These are phyloP conservation scores for Chaetodon auriga DNA, from an alignment of 2,113 vertebrate genomes.

Conservation along the genomic window DNA sequence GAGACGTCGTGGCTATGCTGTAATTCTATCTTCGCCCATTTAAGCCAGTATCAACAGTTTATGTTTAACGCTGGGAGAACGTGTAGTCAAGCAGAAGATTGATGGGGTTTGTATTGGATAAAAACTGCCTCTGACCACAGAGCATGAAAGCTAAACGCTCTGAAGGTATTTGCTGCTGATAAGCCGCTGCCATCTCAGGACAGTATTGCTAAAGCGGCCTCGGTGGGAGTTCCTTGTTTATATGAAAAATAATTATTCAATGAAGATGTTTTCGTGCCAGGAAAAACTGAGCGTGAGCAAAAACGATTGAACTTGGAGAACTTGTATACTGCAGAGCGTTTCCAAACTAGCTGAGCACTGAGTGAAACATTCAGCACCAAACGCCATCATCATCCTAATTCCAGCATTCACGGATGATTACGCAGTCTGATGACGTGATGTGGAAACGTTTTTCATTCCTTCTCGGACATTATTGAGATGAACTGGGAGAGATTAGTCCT, in stretches of 20 bases:
- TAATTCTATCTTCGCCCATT: constrained; percentile 17
- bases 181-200: neutral
- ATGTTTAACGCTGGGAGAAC: constrained; percentile 36
- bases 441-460: neutral
- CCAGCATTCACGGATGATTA: neutral
- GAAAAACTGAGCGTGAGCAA: constrained; percentile 4
- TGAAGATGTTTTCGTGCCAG: neutral
- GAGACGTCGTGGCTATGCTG: constrained; percentile 20
- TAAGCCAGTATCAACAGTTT: constrained; percentile 52
- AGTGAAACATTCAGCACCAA: neutral
- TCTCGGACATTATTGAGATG: neutral
- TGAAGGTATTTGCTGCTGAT: constrained; percentile 20
- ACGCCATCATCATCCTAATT: neutral
- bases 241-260: constrained; percentile 30
- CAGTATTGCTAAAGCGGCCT: constrained; percentile 1
- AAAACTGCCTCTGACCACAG: constrained; percentile 13
- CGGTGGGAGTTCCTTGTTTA: constrained; percentile 12
- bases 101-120: constrained; percentile 51
- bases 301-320: neutral
- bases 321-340: too few species aligned
- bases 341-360: neutral
- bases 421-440: neutral
- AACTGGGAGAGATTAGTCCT: neutral
- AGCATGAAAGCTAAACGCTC: neutral
- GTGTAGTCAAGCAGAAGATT: constrained; percentile 28